Evolutionary conservation across 2,888 invertebrate species (phyloP).

Genomic region (Phoronis australis): DNA sequence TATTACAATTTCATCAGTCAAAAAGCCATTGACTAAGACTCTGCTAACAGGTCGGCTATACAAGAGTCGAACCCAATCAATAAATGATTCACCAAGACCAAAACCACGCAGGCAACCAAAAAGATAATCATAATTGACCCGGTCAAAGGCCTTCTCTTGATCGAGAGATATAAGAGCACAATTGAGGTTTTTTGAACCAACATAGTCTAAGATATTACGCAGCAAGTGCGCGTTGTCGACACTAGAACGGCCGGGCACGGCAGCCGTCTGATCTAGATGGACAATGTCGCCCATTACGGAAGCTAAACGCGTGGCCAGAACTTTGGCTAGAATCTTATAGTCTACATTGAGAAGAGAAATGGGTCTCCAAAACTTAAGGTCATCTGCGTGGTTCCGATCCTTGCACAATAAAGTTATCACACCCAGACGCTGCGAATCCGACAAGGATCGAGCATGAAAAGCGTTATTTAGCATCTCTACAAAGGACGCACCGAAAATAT

Average conservation of each 20-base stretch:
- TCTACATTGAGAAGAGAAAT: no score
- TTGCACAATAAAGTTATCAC: not conserved
- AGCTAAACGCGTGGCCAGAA: not conserved
- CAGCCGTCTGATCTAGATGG: not conserved
- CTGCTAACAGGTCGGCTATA: conserved; percentile 9
- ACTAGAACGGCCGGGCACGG: not conserved
- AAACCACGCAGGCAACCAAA: conserved; percentile 15
- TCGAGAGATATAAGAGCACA: conserved; percentile 19
- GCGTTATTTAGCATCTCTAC: not conserved
- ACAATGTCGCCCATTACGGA: not conserved
- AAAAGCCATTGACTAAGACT: conserved; percentile 3
- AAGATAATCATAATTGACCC: conserved; percentile 19
- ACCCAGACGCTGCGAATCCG: not conserved
- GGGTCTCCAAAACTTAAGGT: no score
- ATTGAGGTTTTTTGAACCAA: conserved; percentile 13
- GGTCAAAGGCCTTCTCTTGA: conserved; percentile 24
- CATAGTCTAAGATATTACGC: conserved; percentile 16
- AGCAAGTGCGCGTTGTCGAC: no score
- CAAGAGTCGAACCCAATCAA: conserved; percentile 18
- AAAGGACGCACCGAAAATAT: not conserved
- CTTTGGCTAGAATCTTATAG: no score
- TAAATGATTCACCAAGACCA: conserved; percentile 17
- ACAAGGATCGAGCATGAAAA: not conserved
- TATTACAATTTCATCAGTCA: conserved; percentile 3
- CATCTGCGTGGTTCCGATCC: no score